Evolutionary conservation across 2,113 vertebrate genomes (phyloP).

Genomic region (Cinclus cinclus): DNA sequence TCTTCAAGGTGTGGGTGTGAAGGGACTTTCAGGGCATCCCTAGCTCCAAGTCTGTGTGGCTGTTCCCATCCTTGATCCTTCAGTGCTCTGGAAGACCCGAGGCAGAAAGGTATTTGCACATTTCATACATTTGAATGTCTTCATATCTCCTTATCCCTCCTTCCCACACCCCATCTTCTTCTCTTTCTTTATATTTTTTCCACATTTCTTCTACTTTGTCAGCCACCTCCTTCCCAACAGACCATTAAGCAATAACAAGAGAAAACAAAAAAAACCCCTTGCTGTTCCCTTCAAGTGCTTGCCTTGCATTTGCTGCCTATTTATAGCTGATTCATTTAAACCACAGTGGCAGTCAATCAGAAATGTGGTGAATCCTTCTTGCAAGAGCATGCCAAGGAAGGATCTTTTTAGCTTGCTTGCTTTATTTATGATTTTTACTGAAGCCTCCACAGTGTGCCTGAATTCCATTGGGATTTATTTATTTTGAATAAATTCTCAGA

Average conservation of each 20-base stretch:
- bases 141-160: neutral
- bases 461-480: conserved; percentile 44
- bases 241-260: conserved; percentile 13
- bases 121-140: neutral
- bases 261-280: neutral
- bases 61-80: neutral
- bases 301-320: conserved; percentile 50
- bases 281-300: conserved; percentile 11
- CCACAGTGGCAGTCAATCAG: conserved; percentile 52
- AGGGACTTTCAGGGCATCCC: neutral
- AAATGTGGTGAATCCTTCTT: conserved; percentile 59
- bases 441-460: neutral
- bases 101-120: neutral
- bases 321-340: conserved; percentile 54
- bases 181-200: neutral
- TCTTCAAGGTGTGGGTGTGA: neutral
- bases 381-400: conserved; percentile 32
- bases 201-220: neutral
- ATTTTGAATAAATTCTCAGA: conserved; percentile 38
- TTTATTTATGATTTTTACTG: conserved; percentile 23
- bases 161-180: neutral
- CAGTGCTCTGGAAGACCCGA: neutral
- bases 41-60: too few species aligned
- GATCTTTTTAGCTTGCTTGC: conserved; percentile 6
- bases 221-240: neutral